Evolutionary conservation across 2,113 vertebrate genomes (phyloP).

Genomic region (Labeo catla): DNA sequence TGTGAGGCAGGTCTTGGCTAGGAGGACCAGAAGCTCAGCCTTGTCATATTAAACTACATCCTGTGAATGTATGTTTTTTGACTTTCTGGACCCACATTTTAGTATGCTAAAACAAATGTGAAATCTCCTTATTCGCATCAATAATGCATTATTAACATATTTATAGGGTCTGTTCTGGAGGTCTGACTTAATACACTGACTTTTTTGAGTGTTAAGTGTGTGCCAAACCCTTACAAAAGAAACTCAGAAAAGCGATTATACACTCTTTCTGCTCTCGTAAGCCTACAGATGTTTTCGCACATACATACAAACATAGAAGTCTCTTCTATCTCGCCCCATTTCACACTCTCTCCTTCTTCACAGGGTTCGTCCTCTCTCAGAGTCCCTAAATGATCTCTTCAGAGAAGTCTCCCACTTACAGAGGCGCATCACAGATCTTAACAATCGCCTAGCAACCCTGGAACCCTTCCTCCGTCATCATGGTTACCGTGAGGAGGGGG

Average conservation of each 20-base stretch:
- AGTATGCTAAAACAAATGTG: not conserved
- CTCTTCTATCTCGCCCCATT: not conserved
- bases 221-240: not conserved
- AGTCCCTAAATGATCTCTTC: conserved; percentile 81
- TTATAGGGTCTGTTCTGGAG: not conserved
- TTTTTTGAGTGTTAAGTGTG: not conserved
- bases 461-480: conserved; percentile 77
- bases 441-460: conserved; percentile 79
- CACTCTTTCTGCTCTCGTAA: not conserved
- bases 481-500: conserved; percentile 71
- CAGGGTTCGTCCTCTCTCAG: conserved; percentile 80
- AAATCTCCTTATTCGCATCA: not conserved
- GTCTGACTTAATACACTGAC: not conserved
- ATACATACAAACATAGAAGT: not conserved
- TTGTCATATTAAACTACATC: conserved; percentile 16
- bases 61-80: conserved; percentile 6
- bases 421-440: conserved; percentile 78
- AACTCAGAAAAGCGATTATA: not conserved
- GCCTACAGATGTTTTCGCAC: not conserved
- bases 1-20: conserved; percentile 9
- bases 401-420: conserved; percentile 79
- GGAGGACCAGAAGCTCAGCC: not conserved
- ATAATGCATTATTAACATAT: not conserved
- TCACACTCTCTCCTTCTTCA: conserved; percentile 59
- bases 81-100: conserved; percentile 10